A percentile compares a stretch with the other conserved stretches of the same genome.
Conservation (phyloP, 2,113 vertebrate species). For the Dromas ardeola region DNA sequence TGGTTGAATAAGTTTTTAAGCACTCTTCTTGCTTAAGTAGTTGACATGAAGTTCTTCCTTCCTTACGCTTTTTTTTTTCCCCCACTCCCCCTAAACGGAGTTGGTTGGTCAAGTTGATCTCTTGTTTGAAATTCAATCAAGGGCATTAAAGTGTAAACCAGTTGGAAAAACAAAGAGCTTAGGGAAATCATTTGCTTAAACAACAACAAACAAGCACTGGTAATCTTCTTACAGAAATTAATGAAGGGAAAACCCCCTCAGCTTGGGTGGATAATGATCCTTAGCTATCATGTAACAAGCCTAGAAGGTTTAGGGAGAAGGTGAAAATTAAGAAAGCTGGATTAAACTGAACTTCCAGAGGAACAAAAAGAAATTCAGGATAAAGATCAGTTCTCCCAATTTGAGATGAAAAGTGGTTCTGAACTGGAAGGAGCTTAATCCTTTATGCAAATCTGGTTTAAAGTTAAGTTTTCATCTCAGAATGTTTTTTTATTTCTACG, state of each 20-base stretch:
- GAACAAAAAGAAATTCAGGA: slow-evolving; percentile 88
- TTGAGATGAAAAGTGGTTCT: slow-evolving; percentile 84
- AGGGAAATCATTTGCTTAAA: slow-evolving; percentile 98
- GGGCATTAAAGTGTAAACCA: slow-evolving; percentile 99
- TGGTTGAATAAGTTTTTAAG: slow-evolving; percentile 33
- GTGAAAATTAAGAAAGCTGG: slow-evolving; percentile 89
- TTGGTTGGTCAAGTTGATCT: slow-evolving; percentile 90
- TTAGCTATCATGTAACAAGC: slow-evolving; percentile 82
- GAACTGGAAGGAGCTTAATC: slow-evolving; percentile 82
- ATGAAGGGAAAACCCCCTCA: slow-evolving; percentile 88
- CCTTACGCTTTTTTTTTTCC: not conserved
- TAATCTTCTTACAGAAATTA: slow-evolving; percentile 99
- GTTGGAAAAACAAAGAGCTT: slow-evolving; percentile 99
- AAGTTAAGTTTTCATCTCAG: slow-evolving; percentile 67
- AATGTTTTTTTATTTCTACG: slow-evolving; percentile 54
- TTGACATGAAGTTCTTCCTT: slow-evolving; percentile 59
- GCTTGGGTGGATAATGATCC: slow-evolving; percentile 82
- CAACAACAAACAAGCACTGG: slow-evolving; percentile 94
- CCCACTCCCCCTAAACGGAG: slow-evolving; percentile 56
- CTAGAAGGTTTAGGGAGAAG: slow-evolving; percentile 92
- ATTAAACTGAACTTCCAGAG: slow-evolving; percentile 87
- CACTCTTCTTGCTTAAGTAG: slow-evolving; percentile 36
- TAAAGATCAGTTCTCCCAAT: slow-evolving; percentile 84
- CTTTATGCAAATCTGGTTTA: slow-evolving; percentile 86
- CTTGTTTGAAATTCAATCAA: slow-evolving; percentile 95